Evolutionary conservation across 2,113 vertebrate species (phyloP).

Genomic region (Illadopsis cleaveri): DNA sequence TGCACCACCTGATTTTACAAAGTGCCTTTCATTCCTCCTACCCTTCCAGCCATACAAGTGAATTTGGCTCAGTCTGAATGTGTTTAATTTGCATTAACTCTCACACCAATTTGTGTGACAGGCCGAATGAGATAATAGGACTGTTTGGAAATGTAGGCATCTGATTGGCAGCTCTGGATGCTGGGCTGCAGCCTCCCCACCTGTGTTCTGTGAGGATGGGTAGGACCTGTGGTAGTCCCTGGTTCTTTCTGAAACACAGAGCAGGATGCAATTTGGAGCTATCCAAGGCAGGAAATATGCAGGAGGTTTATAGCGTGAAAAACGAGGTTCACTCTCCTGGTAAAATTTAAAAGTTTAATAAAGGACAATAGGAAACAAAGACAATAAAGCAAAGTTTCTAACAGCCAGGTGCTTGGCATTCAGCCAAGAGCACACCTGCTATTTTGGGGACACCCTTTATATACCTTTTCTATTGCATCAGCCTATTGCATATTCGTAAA

Average conservation of each 20-base stretch:
- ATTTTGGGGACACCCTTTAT: background rate
- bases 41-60: background rate
- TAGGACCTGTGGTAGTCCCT: accelerated
- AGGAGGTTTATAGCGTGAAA: background rate
- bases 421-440: background rate
- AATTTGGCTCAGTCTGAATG: background rate
- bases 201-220: background rate
- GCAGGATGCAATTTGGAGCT: background rate
- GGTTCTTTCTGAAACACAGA: background rate
- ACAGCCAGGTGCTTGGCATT: background rate
- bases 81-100: background rate
- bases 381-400: background rate
- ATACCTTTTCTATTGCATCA: background rate
- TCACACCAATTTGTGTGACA: background rate
- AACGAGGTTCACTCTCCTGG: background rate
- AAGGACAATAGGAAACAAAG: background rate
- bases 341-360: background rate
- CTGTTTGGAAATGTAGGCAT: background rate
- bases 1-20: background rate
- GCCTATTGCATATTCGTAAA: background rate
- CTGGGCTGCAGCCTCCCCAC: background rate
- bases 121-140: background rate
- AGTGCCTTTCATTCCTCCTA: background rate
- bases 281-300: background rate
- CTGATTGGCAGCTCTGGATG: background rate